phyloP scores from a whole-genome alignment of 2,113 vertebrate genomes.

The Serilophus lunatus region DNA sequence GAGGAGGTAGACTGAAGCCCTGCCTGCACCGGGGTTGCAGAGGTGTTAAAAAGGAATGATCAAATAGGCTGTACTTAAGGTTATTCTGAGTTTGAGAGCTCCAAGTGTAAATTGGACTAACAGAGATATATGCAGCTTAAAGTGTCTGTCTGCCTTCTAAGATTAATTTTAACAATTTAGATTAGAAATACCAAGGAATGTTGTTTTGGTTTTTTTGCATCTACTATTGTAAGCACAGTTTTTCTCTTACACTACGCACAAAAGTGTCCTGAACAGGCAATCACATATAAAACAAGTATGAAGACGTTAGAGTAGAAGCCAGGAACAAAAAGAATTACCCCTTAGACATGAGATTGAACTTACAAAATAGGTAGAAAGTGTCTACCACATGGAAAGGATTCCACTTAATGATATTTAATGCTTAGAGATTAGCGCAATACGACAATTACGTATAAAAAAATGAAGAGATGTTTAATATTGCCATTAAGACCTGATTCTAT shows the following conservation, averaged over 20 bases:
- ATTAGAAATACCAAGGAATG: background rate
- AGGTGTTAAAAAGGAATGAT: background rate
- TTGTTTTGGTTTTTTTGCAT: background rate
- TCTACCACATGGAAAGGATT: background rate
- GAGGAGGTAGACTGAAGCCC: background rate
- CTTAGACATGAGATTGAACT: background rate
- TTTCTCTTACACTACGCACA: background rate
- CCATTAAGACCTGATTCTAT: background rate
- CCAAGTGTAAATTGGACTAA: background rate
- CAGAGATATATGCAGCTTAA: background rate
- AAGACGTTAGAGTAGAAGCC: background rate
- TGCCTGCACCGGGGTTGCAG: background rate
- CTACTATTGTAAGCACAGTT: background rate
- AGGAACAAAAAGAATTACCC: background rate
- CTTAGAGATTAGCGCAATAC: background rate
- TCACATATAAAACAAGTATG: background rate
- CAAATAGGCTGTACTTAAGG: background rate
- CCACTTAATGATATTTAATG: background rate
- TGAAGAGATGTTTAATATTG: background rate
- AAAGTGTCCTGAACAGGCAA: background rate
- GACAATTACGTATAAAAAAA: background rate
- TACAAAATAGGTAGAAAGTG: background rate
- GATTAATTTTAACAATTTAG: background rate
- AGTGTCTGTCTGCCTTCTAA: background rate
- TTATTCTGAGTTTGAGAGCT: background rate